phyloP scores from a whole-genome alignment of 1,140 invertebrate genomes.

The Caerostris darwini region DNA sequence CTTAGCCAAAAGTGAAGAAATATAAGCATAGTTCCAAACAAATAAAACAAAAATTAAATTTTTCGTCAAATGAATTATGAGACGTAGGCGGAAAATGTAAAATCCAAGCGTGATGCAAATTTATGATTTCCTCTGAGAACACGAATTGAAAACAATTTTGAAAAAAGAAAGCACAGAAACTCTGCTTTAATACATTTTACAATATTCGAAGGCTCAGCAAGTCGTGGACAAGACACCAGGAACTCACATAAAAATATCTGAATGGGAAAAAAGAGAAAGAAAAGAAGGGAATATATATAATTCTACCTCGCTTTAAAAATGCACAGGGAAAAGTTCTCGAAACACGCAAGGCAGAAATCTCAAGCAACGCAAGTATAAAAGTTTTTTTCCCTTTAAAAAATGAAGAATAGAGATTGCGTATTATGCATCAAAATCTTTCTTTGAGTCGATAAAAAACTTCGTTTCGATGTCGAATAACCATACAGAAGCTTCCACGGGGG shows the following conservation, averaged over 20 bases:
- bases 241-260: not conserved
- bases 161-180: not conserved
- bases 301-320: slow-evolving; percentile 29
- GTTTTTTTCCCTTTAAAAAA: slow-evolving; percentile 47
- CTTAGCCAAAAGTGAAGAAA: no score
- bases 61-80: no score
- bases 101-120: no score
- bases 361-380: slow-evolving; percentile 22
- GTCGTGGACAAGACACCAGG: not conserved
- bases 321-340: slow-evolving; percentile 30
- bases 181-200: not conserved
- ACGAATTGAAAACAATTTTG: no score
- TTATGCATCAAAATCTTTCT: slow-evolving; percentile 70
- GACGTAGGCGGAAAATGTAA: no score
- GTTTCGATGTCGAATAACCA: slow-evolving; percentile 34
- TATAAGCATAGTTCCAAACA: no score
- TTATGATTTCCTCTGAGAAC: no score
- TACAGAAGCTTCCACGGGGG: not conserved
- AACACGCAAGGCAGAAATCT: slow-evolving; percentile 51
- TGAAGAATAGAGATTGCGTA: slow-evolving; percentile 66
- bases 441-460: slow-evolving; percentile 65
- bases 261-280: not conserved
- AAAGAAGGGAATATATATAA: slow-evolving; percentile 16
- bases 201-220: not conserved
- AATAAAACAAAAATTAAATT: no score